Evolutionary conservation across 2,113 vertebrate genomes (phyloP).

Genomic region (Notechis scutatus): DNA sequence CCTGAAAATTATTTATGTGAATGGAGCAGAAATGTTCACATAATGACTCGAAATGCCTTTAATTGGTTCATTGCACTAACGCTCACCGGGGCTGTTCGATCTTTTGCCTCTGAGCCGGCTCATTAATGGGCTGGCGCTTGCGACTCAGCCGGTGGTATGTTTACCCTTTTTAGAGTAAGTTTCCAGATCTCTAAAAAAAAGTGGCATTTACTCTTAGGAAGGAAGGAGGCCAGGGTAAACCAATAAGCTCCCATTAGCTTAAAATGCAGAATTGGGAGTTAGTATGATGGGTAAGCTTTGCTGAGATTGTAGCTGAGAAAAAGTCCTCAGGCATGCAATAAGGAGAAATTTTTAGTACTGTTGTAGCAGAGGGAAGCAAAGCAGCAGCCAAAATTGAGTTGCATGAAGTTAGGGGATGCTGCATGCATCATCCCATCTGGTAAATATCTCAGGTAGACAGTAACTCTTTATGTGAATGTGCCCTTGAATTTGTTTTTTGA

Average conservation of each 20-base stretch:
- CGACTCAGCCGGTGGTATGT: slow-evolving; percentile 46
- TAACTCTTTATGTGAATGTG: neutral
- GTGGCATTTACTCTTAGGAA: slow-evolving; percentile 45
- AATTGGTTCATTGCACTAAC: slow-evolving; percentile 52
- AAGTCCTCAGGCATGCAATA: neutral
- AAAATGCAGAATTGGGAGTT: slow-evolving; percentile 60
- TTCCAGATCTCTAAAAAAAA: slow-evolving; percentile 57
- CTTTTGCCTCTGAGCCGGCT: slow-evolving; percentile 41
- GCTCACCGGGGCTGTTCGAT: slow-evolving; percentile 37
- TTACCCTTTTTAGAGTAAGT: slow-evolving; percentile 44
- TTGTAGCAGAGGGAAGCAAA: neutral
- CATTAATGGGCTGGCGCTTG: slow-evolving; percentile 47
- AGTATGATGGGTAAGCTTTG: slow-evolving; percentile 32
- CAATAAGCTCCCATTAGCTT: slow-evolving; percentile 65
- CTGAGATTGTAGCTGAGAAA: neutral
- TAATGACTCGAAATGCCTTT: slow-evolving; percentile 54
- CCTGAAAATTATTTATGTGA: slow-evolving; percentile 30
- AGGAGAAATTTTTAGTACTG: neutral
- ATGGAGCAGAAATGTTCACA: slow-evolving; percentile 35
- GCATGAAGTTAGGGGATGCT: neutral
- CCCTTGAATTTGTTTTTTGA: neutral
- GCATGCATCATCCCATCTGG: neutral
- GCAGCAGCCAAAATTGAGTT: neutral
- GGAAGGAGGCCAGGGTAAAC: slow-evolving; percentile 44
- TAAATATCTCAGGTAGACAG: neutral